Conservation (phyloP, 2,888 invertebrate genomes). For the Stramonita haemastoma region DNA sequence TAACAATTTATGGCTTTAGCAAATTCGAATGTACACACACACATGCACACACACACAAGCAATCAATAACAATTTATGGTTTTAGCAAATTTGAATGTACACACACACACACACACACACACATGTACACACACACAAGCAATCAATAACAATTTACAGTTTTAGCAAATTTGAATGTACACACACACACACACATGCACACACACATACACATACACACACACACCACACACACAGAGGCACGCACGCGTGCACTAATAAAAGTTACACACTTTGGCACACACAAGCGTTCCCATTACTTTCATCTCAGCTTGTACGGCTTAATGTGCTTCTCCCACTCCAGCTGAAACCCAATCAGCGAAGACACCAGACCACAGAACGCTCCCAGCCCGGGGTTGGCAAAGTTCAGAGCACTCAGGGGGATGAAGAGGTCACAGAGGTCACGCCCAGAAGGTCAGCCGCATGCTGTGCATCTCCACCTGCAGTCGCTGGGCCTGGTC, state of each 20-base stretch:
- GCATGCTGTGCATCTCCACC: slow-evolving; percentile 43
- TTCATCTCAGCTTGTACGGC: slow-evolving; percentile 43
- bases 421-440: slow-evolving; percentile 53
- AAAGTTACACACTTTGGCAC: not conserved
- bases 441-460: slow-evolving; percentile 51
- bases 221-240: not conserved
- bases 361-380: slow-evolving; percentile 50
- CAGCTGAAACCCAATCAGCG: slow-evolving; percentile 50
- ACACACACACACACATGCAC: too few relatives aligned
- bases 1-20: too few relatives aligned
- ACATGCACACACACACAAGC: too few relatives aligned
- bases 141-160: too few relatives aligned
- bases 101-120: not conserved
- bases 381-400: slow-evolving; percentile 50
- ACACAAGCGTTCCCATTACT: not conserved
- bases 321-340: slow-evolving; percentile 53
- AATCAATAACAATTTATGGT: too few relatives aligned
- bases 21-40: too few relatives aligned
- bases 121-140: not conserved
- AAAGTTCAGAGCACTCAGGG: slow-evolving; percentile 48
- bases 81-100: too few relatives aligned
- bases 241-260: too few relatives aligned
- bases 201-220: not conserved
- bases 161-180: too few relatives aligned
- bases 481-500: slow-evolving; percentile 21